These are phyloP conservation scores for Trichonephila clavata DNA, from an alignment of 1,140 invertebrate genomes.

Conservation along the genomic window DNA sequence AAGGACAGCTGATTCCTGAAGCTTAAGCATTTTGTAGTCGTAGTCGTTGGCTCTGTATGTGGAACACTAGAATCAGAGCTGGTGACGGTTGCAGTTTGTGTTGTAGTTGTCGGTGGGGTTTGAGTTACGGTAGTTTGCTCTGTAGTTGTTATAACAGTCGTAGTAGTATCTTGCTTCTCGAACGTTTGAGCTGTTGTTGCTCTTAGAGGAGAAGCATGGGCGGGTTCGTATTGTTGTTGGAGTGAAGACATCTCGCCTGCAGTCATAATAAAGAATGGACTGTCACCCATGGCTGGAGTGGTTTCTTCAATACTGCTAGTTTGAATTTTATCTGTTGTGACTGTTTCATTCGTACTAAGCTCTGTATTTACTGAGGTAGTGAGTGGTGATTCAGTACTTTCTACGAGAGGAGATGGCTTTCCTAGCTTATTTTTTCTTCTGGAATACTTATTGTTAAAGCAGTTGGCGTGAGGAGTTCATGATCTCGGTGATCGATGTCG, in stretches of 20 bases:
- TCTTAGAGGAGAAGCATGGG: slow-evolving; percentile 31
- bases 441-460: neutral
- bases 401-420: slow-evolving; percentile 35
- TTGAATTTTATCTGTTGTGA: neutral
- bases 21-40: slow-evolving; percentile 61
- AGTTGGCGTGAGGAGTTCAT: slow-evolving; percentile 56
- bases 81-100: neutral
- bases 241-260: slow-evolving; percentile 64
- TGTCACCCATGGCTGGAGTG: slow-evolving; percentile 25
- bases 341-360: neutral
- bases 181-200: neutral
- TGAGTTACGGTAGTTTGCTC: neutral
- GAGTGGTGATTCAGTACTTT: neutral
- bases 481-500: slow-evolving; percentile 52
- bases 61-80: neutral
- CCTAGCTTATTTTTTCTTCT: neutral
- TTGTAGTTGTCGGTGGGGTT: neutral
- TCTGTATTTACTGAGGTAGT: slow-evolving; percentile 13
- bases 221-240: slow-evolving; percentile 70
- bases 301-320: neutral
- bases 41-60: neutral
- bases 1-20: slow-evolving; percentile 71
- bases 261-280: slow-evolving; percentile 71
- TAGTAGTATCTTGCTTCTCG: neutral
- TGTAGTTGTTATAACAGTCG: neutral